A percentile compares a stretch with the other conserved stretches of the same genome.
Conservation (phyloP, 2,113 vertebrate genomes). For the Paraplagusia blochii region DNA sequence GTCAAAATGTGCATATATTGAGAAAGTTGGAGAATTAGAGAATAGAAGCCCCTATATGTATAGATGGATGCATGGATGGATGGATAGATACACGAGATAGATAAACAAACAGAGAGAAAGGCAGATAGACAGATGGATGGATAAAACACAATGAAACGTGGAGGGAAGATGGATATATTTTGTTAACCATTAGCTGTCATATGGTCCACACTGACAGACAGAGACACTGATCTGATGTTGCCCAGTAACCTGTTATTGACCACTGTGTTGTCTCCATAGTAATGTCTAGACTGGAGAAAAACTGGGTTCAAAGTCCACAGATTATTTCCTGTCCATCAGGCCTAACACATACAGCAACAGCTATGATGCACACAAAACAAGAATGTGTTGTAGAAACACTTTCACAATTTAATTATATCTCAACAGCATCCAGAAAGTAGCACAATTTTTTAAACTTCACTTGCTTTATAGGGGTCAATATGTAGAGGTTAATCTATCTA, state of each 20-base stretch:
- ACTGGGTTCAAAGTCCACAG: slow-evolving; percentile 43
- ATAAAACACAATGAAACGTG: neutral
- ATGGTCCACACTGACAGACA: slow-evolving; percentile 7
- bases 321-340: slow-evolving; percentile 10
- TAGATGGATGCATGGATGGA: too few species aligned
- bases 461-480: too few species aligned
- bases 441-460: too few species aligned
- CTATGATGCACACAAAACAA: neutral
- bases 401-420: neutral
- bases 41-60: too few species aligned
- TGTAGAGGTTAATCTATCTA: too few species aligned
- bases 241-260: slow-evolving; percentile 43
- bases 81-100: too few species aligned
- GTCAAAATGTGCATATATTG: too few species aligned
- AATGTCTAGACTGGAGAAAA: slow-evolving; percentile 15
- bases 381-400: neutral
- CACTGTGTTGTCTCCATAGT: slow-evolving; percentile 20
- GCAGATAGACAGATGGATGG: too few species aligned
- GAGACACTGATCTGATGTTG: slow-evolving; percentile 24
- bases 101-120: too few species aligned
- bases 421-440: too few species aligned
- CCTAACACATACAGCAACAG: neutral
- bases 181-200: slow-evolving; percentile 62
- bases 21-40: too few species aligned
- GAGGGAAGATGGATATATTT: slow-evolving; percentile 30